Conservation (phyloP, 1,140 invertebrate species). For the Brachionus calyciflorus region DNA sequence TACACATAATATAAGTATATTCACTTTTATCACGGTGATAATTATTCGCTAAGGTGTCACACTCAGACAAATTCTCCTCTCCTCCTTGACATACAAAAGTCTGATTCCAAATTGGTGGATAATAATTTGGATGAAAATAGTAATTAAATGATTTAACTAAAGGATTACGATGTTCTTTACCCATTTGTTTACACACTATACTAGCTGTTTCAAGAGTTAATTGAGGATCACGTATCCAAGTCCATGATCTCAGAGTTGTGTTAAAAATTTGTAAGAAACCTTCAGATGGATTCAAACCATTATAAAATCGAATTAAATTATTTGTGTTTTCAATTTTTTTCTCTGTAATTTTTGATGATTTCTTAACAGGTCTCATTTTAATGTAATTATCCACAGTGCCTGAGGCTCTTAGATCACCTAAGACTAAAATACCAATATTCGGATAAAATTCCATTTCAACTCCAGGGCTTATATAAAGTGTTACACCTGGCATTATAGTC, state of each 20-base stretch:
- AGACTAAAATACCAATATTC: constrained; percentile 90
- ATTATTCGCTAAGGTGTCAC: constrained; percentile 28
- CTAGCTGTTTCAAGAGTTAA: constrained; percentile 65
- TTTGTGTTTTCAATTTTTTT: neutral
- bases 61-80: neutral
- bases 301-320: constrained; percentile 1
- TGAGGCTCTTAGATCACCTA: constrained; percentile 81
- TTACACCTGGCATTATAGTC: constrained; percentile 87
- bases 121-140: constrained; percentile 35
- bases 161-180: constrained; percentile 24
- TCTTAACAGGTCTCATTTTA: constrained; percentile 51
- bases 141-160: constrained; percentile 29
- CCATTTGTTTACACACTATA: constrained; percentile 43
- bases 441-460: constrained; percentile 89
- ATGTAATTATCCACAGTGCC: constrained; percentile 75
- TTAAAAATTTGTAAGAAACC: constrained; percentile 93
- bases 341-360: too few relatives aligned
- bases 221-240: constrained; percentile 87
- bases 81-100: constrained; percentile 40
- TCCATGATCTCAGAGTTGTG: constrained; percentile 87
- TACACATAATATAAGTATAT: constrained; percentile 24
- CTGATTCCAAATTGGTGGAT: constrained; percentile 38
- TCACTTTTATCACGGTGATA: neutral
- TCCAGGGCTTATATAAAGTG: constrained; percentile 80
- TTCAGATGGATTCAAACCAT: constrained; percentile 51